These are phyloP conservation scores for Serinus canaria DNA, from an alignment of 2,113 vertebrate species.

Conservation along the genomic window DNA sequence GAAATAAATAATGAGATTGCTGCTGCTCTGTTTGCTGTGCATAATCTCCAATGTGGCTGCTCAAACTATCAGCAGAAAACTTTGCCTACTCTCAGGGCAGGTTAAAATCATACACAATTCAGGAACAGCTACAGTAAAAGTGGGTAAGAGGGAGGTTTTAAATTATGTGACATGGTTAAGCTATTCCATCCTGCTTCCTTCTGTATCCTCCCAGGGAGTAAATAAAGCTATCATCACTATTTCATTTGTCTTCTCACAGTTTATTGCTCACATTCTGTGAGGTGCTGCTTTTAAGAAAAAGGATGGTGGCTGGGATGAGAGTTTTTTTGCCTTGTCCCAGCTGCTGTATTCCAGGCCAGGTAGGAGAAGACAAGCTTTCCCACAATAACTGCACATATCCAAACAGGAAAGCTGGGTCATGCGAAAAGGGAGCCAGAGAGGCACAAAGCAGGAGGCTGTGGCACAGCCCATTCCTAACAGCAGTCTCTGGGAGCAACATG, in stretches of 20 bases:
- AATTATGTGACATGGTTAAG: background rate
- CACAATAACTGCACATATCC: background rate
- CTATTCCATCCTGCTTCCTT: background rate
- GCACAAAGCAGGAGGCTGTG: background rate
- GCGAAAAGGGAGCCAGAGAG: background rate
- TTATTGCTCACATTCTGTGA: background rate
- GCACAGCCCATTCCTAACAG: background rate
- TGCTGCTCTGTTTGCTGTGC: background rate
- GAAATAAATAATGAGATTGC: background rate
- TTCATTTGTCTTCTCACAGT: background rate
- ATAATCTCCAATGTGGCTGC: background rate
- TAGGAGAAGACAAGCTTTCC: background rate
- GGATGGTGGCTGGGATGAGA: background rate
- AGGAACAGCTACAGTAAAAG: background rate
- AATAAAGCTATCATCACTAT: background rate
- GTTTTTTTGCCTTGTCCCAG: background rate
- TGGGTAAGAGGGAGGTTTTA: background rate
- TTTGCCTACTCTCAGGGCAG: background rate
- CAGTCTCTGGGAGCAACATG: accelerated
- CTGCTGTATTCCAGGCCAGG: background rate
- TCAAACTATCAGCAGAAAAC: background rate
- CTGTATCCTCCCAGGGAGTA: background rate
- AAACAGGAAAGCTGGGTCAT: background rate
- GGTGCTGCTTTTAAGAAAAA: background rate
- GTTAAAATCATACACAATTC: background rate